These are phyloP conservation scores for Psittacula echo DNA, from an alignment of 2,797 vertebrate genomes.

Conservation along the genomic window DNA sequence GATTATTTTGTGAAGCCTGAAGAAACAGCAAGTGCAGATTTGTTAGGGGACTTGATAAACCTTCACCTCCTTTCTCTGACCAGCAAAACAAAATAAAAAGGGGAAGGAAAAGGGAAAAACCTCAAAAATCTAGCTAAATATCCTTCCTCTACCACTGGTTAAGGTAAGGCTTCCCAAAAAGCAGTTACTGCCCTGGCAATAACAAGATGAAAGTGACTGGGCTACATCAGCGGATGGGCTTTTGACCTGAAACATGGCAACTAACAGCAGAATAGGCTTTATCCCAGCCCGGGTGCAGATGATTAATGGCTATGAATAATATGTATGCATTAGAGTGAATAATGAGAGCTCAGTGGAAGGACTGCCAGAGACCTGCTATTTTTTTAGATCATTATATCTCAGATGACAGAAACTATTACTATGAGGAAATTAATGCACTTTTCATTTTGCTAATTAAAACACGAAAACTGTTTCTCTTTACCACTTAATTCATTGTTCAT, in stretches of 20 bases:
- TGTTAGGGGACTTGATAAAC: neutral
- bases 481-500: neutral
- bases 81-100: neutral
- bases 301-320: neutral
- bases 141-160: neutral
- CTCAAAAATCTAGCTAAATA: neutral
- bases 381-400: constrained; percentile 40
- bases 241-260: neutral
- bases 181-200: neutral
- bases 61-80: neutral
- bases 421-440: neutral
- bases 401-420: constrained; percentile 22
- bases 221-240: neutral
- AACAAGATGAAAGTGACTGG: neutral
- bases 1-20: neutral
- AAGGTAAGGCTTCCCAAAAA: neutral
- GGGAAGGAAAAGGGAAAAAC: neutral
- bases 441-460: constrained; percentile 47
- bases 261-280: neutral
- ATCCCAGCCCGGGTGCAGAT: neutral
- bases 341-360: neutral
- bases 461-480: neutral
- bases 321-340: neutral
- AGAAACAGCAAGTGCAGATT: neutral
- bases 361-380: neutral